Base-by-base conservation (phyloP, 2,797 vertebrate genomes). In the Hypotaenidia philippensis region DNA sequence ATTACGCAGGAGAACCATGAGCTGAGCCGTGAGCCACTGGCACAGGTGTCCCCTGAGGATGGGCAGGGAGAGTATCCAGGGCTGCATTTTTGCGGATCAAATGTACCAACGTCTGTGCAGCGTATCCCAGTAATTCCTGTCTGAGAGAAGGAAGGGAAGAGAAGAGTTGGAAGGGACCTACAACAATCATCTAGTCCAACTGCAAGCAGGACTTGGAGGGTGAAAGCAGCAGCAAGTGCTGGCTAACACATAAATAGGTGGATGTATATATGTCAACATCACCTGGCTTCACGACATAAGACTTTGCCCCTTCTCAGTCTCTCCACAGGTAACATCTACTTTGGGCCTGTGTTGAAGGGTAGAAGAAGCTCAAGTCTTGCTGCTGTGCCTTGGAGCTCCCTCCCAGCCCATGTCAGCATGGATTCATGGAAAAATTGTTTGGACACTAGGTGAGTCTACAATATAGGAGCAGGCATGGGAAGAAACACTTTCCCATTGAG, bases 211-310 rank as follows among this genome's bases (percentile, higher is more conserved):
- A 31, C 32, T 29, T 74, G 36, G 36, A 77, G 52, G 13, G 20
- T 38, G 21, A 26, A 70, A 82, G 40, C 49, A 87, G 71, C 19
- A 36, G 25, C 27, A 40, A 38, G 26, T 49, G 45, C 10, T 26
- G 52, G 21, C 18, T 52, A 72, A 57, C 1, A 1, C 11, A 26
- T 53, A n/a, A 72, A 57, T 1, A 32, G 25, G 21, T 3, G 2
- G 21, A 23, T 41, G 23, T 22, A 7, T 47, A 10, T 17, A 56
- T 18, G 17, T 32, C 22, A 57, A 31, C 4, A 29, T 53, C 63
- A 60, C 0, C 1, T 16, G 22, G 13, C 36, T 65, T 18, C 5
- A 26, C 1, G 4, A 36, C 18, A 12, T 0, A 59, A 69, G 23
- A 40, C 7, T 75, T 85, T 41, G 10, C 5, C 4, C 9, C 26